Percentiles rank a stretch among this genome's conserved stretches.
These are phyloP conservation scores for Dallia pectoralis DNA, from an alignment of 2,797 vertebrate species.

Conservation along the genomic window DNA sequence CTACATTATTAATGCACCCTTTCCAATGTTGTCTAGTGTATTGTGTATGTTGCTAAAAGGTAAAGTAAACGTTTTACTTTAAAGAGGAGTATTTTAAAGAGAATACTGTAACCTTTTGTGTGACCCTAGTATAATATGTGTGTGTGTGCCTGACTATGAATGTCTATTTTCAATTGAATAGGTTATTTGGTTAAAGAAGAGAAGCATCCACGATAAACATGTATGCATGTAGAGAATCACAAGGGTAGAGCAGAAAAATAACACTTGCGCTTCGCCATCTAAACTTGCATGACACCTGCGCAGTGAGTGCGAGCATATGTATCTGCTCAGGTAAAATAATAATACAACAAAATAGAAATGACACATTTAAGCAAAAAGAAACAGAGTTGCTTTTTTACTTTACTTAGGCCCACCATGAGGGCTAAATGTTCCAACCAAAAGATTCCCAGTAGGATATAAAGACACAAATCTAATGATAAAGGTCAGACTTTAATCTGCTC, in stretches of 20 bases:
- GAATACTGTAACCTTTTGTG: slow-evolving; percentile 43
- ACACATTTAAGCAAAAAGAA: slow-evolving; percentile 37
- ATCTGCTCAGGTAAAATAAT: slow-evolving; percentile 23
- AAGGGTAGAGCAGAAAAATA: slow-evolving; percentile 27
- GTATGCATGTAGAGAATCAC: slow-evolving; percentile 43
- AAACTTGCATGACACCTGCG: slow-evolving; percentile 52
- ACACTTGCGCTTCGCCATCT: slow-evolving; percentile 39
- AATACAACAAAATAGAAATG: slow-evolving; percentile 17
- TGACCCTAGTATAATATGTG: slow-evolving; percentile 44
- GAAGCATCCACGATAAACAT: slow-evolving; percentile 49
- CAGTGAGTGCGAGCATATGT: slow-evolving; percentile 45
- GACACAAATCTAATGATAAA: not conserved
- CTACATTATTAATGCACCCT: slow-evolving; percentile 81
- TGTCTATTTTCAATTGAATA: slow-evolving; percentile 21
- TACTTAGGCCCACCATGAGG: not conserved
- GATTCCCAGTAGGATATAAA: not conserved
- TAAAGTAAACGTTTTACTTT: slow-evolving; percentile 42
- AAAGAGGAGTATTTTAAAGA: slow-evolving; percentile 38
- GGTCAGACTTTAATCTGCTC: not conserved
- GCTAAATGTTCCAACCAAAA: slow-evolving; percentile 3
- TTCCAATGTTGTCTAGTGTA: slow-evolving; percentile 78
- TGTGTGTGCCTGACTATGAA: slow-evolving; percentile 50
- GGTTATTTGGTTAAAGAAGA: slow-evolving; percentile 18
- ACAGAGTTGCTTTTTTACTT: not conserved
- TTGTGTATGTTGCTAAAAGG: slow-evolving; percentile 62